Percentiles rank a stretch among this genome's conserved stretches.
These are phyloP conservation scores for Antennarius maculatus DNA, from an alignment of 2,797 vertebrate genomes.

Conservation along the genomic window DNA sequence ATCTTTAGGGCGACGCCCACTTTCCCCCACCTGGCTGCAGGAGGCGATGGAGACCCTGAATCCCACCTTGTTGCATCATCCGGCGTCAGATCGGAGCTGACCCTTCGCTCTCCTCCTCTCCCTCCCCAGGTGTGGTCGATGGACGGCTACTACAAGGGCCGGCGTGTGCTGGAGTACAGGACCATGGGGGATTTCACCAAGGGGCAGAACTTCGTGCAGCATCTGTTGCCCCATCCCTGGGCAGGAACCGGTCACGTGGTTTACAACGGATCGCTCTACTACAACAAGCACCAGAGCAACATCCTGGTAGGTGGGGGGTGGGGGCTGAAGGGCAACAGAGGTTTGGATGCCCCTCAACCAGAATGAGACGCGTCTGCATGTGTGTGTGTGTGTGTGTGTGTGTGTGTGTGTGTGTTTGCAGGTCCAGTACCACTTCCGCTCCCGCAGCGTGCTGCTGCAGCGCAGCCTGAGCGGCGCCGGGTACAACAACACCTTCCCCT, in stretches of 20 bases:
- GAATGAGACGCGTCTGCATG: neutral
- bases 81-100: neutral
- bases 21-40: too few species aligned
- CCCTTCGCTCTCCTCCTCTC: neutral
- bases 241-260: slow-evolving; percentile 92
- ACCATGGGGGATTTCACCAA: slow-evolving; percentile 91
- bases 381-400: too few species aligned
- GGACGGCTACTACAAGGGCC: slow-evolving; percentile 94
- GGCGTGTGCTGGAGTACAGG: slow-evolving; percentile 91
- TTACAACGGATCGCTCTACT: slow-evolving; percentile 91
- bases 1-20: too few species aligned
- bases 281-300: slow-evolving; percentile 95
- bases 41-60: too few species aligned
- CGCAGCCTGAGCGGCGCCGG: slow-evolving; percentile 92
- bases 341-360: neutral
- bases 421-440: slow-evolving; percentile 93
- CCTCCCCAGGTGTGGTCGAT: slow-evolving; percentile 91
- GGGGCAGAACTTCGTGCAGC: slow-evolving; percentile 94
- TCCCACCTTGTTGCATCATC: too few species aligned
- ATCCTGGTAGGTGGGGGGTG: slow-evolving; percentile 78
- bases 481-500: slow-evolving; percentile 97
- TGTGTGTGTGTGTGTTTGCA: slow-evolving; percentile 29
- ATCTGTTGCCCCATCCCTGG: slow-evolving; percentile 93
- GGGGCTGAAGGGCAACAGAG: neutral
- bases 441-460: slow-evolving; percentile 88